phyloP scores from a whole-genome alignment of 2,797 vertebrate species.

The Percopsis omiscomaycus region DNA sequence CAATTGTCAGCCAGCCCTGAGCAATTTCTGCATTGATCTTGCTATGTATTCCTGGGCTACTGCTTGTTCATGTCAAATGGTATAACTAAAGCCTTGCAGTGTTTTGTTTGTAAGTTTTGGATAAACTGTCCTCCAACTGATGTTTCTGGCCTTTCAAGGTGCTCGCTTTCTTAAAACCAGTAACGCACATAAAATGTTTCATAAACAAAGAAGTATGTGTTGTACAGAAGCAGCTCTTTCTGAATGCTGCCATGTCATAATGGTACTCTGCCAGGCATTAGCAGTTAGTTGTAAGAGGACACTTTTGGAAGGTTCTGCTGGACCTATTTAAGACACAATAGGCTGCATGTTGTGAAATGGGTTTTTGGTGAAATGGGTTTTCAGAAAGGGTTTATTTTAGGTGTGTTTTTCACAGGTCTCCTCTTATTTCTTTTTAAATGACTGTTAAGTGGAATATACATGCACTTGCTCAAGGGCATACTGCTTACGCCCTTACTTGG shows the following conservation, averaged over 20 bases:
- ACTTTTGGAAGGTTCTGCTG: background rate
- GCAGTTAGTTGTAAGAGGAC: background rate
- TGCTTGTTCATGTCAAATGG: constrained; percentile 8
- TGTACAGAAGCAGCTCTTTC: constrained; percentile 28
- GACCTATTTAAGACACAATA: background rate
- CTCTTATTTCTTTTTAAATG: too few relatives aligned
- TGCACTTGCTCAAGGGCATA: too few relatives aligned
- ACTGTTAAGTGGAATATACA: too few relatives aligned
- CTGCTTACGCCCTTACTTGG: too few relatives aligned
- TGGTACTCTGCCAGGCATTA: constrained; percentile 14
- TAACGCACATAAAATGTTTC: constrained; percentile 23
- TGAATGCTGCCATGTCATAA: constrained; percentile 41
- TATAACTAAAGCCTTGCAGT: background rate
- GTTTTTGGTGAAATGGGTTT: too few relatives aligned
- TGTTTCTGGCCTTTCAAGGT: constrained; percentile 47
- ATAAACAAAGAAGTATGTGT: constrained; percentile 61
- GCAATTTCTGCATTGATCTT: constrained; percentile 17
- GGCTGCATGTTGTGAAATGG: too few relatives aligned
- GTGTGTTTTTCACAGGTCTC: too few relatives aligned
- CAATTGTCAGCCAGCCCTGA: constrained; percentile 25
- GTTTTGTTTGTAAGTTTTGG: constrained; percentile 35
- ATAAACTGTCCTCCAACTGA: constrained; percentile 15
- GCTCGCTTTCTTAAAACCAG: constrained; percentile 22
- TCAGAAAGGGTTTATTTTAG: too few relatives aligned
- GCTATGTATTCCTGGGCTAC: constrained; percentile 7